Evolutionary conservation across 1,140 invertebrate genomes (phyloP), one percentile per base, ranked within the genome.

Genomic region (Dendrolimus punctatus): DNA sequence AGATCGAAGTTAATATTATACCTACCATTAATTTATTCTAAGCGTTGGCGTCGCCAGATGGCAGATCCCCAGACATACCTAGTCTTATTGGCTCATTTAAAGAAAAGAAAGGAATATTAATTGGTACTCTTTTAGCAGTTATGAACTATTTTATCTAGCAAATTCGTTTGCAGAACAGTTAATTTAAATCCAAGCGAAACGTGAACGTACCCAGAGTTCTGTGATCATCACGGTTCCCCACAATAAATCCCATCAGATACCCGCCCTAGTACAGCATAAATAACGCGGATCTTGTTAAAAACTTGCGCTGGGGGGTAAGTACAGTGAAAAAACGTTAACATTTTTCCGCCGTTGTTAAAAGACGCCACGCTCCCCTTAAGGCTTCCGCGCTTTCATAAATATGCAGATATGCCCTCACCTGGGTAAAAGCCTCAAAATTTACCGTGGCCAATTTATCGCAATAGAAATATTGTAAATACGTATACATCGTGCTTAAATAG

Each of bases 221-320:
- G 67, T 71, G 76, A 82, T 84, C 75, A 73, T 86, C 80, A 84
- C 76, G 78, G 66, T 74, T 73, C 70, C 72, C 66, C 57, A 57
- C 69, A 66, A 80, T 85, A 85, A 85, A 83, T 85, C 81, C 58
- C 55, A 51, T 46, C 53, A 64, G 66, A 65, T 71, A 68, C 66
- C 69, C 76, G 67, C 79, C 71, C 75, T 68, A 60, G 60, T 70
- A 51, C 66, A 66, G 72, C 66, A 86, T 86, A 86, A 86, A 86
- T 86, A 86, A 86, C 57, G 68, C 65, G 76, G 73, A 80, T 84
- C 80, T 86, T 83, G 80, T 86, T 86, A 84, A 84, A 70, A 82
- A 80, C 66, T 80, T 79, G 71, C 69, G 73, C 76, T 23, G 23
- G 23, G 23, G 23, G 23, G 23, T 23, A 23, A 23, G 23, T 23